A percentile compares a stretch with the other conserved stretches of the same genome.
Evolutionary conservation across 2,113 vertebrate species (phyloP).

Genomic region (Dolichotis patagonum): DNA sequence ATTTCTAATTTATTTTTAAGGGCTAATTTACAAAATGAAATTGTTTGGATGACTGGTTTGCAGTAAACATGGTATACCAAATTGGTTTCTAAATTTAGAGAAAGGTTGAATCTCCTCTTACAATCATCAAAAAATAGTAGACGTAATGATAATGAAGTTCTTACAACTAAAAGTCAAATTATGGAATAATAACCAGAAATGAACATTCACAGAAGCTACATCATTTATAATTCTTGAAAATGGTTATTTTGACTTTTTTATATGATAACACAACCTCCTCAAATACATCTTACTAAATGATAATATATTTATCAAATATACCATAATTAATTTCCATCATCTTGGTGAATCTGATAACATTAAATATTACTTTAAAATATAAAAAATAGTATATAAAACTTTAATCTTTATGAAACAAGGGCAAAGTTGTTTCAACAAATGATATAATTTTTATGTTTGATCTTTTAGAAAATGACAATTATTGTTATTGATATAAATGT

Average conservation of each 20-base stretch:
- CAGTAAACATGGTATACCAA: conserved; percentile 81
- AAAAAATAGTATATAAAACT: not conserved
- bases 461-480: not conserved
- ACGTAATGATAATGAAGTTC: conserved; percentile 71
- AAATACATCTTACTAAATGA: not conserved
- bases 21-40: conserved; percentile 79
- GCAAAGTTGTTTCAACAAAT: conserved; percentile 58
- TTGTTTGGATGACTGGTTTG: conserved; percentile 80
- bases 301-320: not conserved
- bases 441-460: not conserved
- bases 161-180: conserved; percentile 76
- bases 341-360: conserved; percentile 41
- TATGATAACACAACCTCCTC: not conserved
- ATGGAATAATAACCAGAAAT: conserved; percentile 68
- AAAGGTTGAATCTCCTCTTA: conserved; percentile 73
- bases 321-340: conserved; percentile 23
- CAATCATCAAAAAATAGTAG: conserved; percentile 77
- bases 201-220: not conserved
- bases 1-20: conserved; percentile 79
- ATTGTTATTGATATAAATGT: conserved; percentile 5
- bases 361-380: conserved; percentile 40
- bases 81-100: conserved; percentile 83
- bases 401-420: not conserved
- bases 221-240: conserved; percentile 8
- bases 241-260: conserved; percentile 54